Percentiles rank a stretch among this genome's conserved stretches.
phyloP scores from a whole-genome alignment of 2,797 vertebrate genomes.

The Apogon hyalosoma region DNA sequence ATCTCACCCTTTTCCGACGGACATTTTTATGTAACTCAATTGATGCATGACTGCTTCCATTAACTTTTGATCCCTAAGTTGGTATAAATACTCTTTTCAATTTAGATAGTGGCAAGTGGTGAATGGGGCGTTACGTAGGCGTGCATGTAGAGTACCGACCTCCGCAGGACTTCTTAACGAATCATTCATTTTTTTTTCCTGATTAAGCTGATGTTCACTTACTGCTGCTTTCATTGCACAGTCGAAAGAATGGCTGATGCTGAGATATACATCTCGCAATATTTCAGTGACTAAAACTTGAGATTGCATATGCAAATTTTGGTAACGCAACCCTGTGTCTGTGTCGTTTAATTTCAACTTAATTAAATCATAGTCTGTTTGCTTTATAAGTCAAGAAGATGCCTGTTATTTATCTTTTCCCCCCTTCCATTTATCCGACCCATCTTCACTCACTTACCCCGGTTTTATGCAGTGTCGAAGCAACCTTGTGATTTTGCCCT shows the following conservation, averaged over 20 bases:
- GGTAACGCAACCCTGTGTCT: constrained; percentile 2
- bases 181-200: constrained; percentile 57
- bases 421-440: constrained; percentile 6
- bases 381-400: constrained; percentile 15
- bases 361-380: constrained; percentile 24
- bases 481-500: constrained; percentile 63
- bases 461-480: constrained; percentile 45
- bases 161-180: constrained; percentile 49
- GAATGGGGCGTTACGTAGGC: constrained; percentile 52
- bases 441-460: constrained; percentile 17
- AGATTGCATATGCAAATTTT: constrained; percentile 49
- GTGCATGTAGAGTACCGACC: constrained; percentile 50
- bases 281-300: constrained; percentile 36
- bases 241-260: constrained; percentile 27
- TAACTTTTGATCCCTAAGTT: constrained; percentile 77
- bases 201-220: constrained; percentile 32
- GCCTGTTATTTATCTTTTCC: constrained; percentile 15
- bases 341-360: constrained; percentile 4
- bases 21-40: constrained; percentile 76
- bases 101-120: constrained; percentile 74
- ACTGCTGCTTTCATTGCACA: constrained; percentile 11
- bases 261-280: constrained; percentile 40
- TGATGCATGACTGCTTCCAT: constrained; percentile 81
- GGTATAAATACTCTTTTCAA: constrained; percentile 83
- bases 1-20: constrained; percentile 63